A percentile compares a stretch with the other conserved stretches of the same genome.
phyloP scores from a whole-genome alignment of 2,797 vertebrate species.

The Columba guinea region DNA sequence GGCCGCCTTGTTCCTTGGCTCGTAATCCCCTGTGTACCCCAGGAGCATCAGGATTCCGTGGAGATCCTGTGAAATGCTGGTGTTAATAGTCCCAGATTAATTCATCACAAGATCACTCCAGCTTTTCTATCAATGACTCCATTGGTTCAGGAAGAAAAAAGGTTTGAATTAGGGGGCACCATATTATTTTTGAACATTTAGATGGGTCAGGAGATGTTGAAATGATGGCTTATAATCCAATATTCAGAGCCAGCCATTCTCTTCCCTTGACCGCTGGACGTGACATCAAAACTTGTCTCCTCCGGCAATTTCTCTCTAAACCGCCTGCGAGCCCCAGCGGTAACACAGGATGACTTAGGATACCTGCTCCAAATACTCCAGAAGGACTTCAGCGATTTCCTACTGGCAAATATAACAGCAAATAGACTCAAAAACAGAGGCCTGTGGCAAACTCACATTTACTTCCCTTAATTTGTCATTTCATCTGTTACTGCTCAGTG shows the following conservation, averaged over 20 bases:
- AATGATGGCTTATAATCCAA: background rate
- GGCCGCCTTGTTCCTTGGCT: background rate
- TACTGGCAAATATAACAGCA: background rate
- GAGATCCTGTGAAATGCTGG: fast-evolving
- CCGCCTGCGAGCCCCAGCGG: fast-evolving
- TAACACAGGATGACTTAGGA: background rate
- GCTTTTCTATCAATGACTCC: fast-evolving
- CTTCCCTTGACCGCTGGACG: background rate
- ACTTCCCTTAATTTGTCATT: background rate
- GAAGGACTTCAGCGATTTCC: background rate
- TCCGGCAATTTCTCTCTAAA: background rate
- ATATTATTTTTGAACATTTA: background rate
- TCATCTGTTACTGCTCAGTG: background rate
- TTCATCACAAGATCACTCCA: fast-evolving
- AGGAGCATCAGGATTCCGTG: fast-evolving
- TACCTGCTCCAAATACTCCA: background rate
- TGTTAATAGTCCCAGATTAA: fast-evolving
- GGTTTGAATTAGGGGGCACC: too few species aligned
- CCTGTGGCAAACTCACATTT: background rate
- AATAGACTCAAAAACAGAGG: background rate
- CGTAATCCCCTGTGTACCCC: fast-evolving
- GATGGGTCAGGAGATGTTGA: background rate
- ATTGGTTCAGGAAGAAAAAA: background rate
- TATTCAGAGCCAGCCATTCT: background rate
- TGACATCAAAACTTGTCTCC: background rate